Percentiles rank a stretch among this genome's conserved stretches.
Conservation (phyloP, 2,797 vertebrate species). For the Scyliorhinus canicula region DNA sequence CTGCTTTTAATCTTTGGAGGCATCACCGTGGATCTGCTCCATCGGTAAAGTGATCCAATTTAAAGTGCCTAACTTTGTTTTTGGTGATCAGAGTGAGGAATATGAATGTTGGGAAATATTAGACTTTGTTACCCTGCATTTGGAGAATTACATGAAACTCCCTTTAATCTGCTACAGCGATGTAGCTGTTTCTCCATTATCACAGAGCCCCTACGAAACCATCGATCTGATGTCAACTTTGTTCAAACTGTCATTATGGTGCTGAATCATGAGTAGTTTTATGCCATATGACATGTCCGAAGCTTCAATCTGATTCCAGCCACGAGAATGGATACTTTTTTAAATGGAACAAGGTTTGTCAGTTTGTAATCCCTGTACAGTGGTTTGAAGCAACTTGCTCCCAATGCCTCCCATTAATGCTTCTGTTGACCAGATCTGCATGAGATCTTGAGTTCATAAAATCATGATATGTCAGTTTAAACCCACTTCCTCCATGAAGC, state of each 20-base stretch:
- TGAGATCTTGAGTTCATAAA: neutral
- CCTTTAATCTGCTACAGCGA: neutral
- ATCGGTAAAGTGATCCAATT: neutral
- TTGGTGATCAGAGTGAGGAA: neutral
- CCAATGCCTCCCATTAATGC: neutral
- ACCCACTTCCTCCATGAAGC: no score
- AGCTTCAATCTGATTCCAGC: neutral
- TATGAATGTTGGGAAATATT: neutral
- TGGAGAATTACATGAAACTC: neutral
- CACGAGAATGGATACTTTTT: neutral
- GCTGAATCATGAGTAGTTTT: no score
- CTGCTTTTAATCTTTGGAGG: neutral
- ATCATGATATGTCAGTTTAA: no score
- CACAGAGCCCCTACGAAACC: no score
- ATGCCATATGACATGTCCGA: neutral
- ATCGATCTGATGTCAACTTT: no score
- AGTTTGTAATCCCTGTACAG: neutral
- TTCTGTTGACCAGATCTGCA: neutral
- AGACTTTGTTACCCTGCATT: neutral
- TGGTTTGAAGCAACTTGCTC: neutral
- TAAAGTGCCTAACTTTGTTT: neutral
- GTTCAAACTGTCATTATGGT: no score
- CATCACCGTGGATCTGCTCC: neutral
- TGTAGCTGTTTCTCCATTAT: neutral
- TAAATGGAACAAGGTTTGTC: neutral